phyloP scores from a whole-genome alignment of 2,113 vertebrate genomes.

The Tautogolabrus adspersus region DNA sequence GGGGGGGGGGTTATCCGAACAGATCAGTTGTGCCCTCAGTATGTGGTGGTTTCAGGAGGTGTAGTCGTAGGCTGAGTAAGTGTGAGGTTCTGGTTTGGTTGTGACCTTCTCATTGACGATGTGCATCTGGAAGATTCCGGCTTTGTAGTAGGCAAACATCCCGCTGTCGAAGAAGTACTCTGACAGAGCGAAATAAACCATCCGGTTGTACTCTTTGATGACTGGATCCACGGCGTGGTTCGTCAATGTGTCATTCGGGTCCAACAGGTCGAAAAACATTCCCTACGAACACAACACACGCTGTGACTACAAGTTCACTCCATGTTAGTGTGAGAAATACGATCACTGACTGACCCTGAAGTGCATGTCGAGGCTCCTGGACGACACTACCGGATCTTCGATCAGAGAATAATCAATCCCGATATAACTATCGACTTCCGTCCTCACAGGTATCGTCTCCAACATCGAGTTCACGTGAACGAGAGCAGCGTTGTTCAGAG shows the following conservation, averaged over 20 bases:
- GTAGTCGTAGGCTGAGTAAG: background rate
- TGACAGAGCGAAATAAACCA: constrained; percentile 94
- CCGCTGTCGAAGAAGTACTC: constrained; percentile 97
- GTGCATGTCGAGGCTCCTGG: constrained; percentile 88
- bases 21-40: background rate
- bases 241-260: constrained; percentile 78
- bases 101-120: constrained; percentile 88
- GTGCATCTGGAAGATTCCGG: constrained; percentile 84
- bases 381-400: constrained; percentile 85
- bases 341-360: constrained; percentile 87
- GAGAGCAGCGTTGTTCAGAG: constrained; percentile 87
- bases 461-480: constrained; percentile 91
- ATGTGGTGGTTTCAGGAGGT: background rate
- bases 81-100: background rate
- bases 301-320: background rate
- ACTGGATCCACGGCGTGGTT: constrained; percentile 87
- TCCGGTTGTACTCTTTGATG: constrained; percentile 88
- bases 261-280: constrained; percentile 87
- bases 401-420: constrained; percentile 97
- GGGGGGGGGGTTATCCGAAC: no score
- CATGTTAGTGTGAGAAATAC: background rate
- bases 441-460: constrained; percentile 91
- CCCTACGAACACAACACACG: constrained; percentile 80
- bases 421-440: constrained; percentile 86
- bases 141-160: constrained; percentile 90